Evolutionary conservation across 2,797 vertebrate species (phyloP), one percentile per base, ranked within the genome.

Genomic region (Gouania willdenowi): DNA sequence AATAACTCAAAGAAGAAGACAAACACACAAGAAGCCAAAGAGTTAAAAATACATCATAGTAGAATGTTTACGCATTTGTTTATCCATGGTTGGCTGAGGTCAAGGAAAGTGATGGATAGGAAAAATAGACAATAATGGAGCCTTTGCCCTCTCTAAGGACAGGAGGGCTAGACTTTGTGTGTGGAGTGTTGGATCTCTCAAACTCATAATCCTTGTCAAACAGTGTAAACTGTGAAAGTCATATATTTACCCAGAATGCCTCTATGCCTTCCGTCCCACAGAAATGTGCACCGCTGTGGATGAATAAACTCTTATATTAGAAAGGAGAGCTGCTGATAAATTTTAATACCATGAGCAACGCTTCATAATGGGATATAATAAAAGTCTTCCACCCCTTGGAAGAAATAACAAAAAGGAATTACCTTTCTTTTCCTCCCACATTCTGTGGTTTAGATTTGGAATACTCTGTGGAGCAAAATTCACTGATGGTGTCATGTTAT

Each of bases 141-240:
- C 24, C 27, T 37, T n/a, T n/a, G n/a, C n/a, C n/a, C n/a, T n/a
- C n/a, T n/a, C n/a, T n/a, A n/a, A n/a, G n/a, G 5, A 19, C 4
- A 20, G 19, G 19, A 20, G 19, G 32, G 47, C 14, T 25, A 41
- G 31, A 44, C 39, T 33, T 48, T 30, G 22, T 24, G 30, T 27
- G 11, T 22, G 9, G 13, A 54, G 41, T 40, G 45, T 62, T 60
- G 53, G 17, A 20, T 41, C 23, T 38, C 50, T 41, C 27, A 36
- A 41, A 52, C 55, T 81, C 71, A 74, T 79, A 75, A 81, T 65
- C 58, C 50, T 63, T 51, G 32, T 46, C 67, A 68, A 74, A 77
- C 71, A 68, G 55, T 65, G 57, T 68, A 59, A 77, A 59, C 57
- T 52, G 30, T 42, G 30, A 62, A 39, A 81, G 54, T 52, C 49